Percentiles rank a stretch among this genome's conserved stretches.
phyloP scores from a whole-genome alignment of 2,888 invertebrate genomes.

The Megastigmus dorsalis region DNA sequence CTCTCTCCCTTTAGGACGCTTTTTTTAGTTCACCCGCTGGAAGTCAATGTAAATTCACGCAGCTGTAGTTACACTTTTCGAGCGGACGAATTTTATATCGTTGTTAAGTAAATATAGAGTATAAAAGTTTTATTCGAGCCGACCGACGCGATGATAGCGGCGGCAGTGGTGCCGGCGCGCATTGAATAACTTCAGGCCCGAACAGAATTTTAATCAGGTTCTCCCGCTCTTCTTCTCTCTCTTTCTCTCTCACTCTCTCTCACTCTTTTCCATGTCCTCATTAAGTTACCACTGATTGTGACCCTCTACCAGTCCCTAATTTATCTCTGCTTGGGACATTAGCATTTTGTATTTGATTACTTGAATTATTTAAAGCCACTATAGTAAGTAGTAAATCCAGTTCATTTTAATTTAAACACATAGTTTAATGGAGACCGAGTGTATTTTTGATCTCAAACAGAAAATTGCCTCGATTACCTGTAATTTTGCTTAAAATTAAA shows the following conservation, averaged over 20 bases:
- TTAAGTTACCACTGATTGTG: slow-evolving; percentile 46
- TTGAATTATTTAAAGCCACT: slow-evolving; percentile 46
- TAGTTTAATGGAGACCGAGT: too few species aligned
- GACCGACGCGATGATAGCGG: too few species aligned
- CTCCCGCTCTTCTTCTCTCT: background rate
- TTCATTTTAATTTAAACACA: slow-evolving; percentile 16
- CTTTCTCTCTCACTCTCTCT: background rate
- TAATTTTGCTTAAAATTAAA: too few species aligned
- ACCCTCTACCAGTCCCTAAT: slow-evolving; percentile 34
- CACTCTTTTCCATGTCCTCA: slow-evolving; percentile 25
- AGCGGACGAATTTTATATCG: slow-evolving; percentile 19
- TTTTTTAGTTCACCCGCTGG: background rate
- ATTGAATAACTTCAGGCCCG: slow-evolving; percentile 33
- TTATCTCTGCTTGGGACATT: slow-evolving; percentile 38
- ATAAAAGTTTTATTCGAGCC: slow-evolving; percentile 23
- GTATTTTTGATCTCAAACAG: too few species aligned
- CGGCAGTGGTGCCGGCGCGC: too few species aligned
- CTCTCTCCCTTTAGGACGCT: too few species aligned
- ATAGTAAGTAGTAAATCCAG: slow-evolving; percentile 14
- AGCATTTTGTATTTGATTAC: slow-evolving; percentile 48
- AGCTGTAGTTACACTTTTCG: background rate
- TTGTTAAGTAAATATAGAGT: slow-evolving; percentile 26
- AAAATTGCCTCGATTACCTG: too few species aligned
- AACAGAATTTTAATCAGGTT: slow-evolving; percentile 46
- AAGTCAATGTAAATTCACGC: background rate